A percentile compares a stretch with the other conserved stretches of the same genome.
Evolutionary conservation across 92 coral and sea anemone species (phyloP).

Genomic region (Actinernus sp.): DNA sequence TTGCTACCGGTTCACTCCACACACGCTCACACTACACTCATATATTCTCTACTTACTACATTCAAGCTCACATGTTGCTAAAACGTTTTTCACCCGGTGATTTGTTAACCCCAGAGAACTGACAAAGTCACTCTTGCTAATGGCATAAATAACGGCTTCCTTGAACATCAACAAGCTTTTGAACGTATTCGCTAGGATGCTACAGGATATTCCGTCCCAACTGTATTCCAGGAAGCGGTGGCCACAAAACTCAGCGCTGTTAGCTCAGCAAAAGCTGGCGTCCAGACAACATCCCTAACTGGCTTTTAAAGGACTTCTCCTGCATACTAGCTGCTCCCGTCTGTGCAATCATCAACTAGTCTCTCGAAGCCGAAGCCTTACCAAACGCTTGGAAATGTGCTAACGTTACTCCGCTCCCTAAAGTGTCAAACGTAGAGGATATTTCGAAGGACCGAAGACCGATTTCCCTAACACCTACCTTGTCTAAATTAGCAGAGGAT

Average conservation of each 20-base stretch:
- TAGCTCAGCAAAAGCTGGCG: too few species aligned
- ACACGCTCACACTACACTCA: too few species aligned
- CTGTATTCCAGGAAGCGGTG: conserved; percentile 9
- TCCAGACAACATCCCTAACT: conserved; percentile 37
- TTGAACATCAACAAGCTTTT: conserved; percentile 32
- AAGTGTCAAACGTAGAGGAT: background rate
- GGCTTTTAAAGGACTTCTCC: conserved; percentile 22
- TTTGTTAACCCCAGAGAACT: too few species aligned
- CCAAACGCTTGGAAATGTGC: too few species aligned
- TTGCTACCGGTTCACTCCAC: too few species aligned
- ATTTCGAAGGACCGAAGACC: conserved; percentile 16
- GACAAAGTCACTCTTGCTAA: conserved; percentile 20
- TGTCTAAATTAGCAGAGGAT: too few species aligned
- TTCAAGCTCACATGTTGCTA: too few species aligned
- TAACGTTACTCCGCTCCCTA: conserved; percentile 35
- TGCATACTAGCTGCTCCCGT: conserved; percentile 17
- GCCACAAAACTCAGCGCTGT: too few species aligned
- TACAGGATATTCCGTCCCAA: conserved; percentile 9
- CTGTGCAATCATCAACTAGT: too few species aligned
- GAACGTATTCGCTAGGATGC: conserved; percentile 14
- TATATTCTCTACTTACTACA: too few species aligned
- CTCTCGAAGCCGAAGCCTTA: too few species aligned
- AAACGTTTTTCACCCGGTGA: too few species aligned
- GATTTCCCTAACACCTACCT: conserved; percentile 37
- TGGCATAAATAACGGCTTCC: conserved; percentile 23